phyloP scores from a whole-genome alignment of 2,888 invertebrate genomes.

The Choristoneura rosaceana region DNA sequence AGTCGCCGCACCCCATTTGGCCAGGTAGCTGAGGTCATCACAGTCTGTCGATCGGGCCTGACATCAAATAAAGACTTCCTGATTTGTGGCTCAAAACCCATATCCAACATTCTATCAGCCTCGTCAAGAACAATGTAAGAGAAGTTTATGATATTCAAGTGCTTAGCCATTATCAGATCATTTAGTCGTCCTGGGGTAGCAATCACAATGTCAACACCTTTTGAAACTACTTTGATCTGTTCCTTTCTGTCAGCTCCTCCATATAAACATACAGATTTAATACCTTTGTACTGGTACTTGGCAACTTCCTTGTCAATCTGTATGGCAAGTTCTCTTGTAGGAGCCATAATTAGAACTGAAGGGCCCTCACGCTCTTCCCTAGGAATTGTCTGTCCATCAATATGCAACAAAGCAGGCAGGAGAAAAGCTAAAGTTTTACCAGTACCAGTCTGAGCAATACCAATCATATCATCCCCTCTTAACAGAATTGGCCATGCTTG shows the following conservation, averaged over 20 bases:
- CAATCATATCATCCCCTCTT: slow-evolving; percentile 96
- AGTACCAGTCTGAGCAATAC: slow-evolving; percentile 97
- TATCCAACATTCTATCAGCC: slow-evolving; percentile 94
- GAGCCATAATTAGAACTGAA: slow-evolving; percentile 94
- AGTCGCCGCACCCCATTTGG: slow-evolving; percentile 94
- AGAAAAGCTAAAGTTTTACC: slow-evolving; percentile 98
- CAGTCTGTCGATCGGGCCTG: slow-evolving; percentile 95
- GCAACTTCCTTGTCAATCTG: slow-evolving; percentile 97
- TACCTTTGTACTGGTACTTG: slow-evolving; percentile 95
- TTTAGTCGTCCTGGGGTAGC: slow-evolving; percentile 97
- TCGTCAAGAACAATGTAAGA: slow-evolving; percentile 97
- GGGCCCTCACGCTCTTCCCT: slow-evolving; percentile 91
- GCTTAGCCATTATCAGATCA: slow-evolving; percentile 91
- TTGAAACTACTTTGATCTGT: slow-evolving; percentile 90
- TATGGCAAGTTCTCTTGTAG: slow-evolving; percentile 96
- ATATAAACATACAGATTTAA: slow-evolving; percentile 95
- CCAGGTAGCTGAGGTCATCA: slow-evolving; percentile 99
- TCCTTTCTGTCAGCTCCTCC: slow-evolving; percentile 94
- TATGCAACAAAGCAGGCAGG: slow-evolving; percentile 96
- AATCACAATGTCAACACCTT: slow-evolving; percentile 97
- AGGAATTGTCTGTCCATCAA: slow-evolving; percentile 93
- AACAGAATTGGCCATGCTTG: slow-evolving; percentile 98
- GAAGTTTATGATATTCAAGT: slow-evolving; percentile 91
- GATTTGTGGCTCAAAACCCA: slow-evolving; percentile 96
- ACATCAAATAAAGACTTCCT: slow-evolving; percentile 92